phyloP scores from a whole-genome alignment of 2,888 invertebrate genomes.

The Subacronicta megacephala region DNA sequence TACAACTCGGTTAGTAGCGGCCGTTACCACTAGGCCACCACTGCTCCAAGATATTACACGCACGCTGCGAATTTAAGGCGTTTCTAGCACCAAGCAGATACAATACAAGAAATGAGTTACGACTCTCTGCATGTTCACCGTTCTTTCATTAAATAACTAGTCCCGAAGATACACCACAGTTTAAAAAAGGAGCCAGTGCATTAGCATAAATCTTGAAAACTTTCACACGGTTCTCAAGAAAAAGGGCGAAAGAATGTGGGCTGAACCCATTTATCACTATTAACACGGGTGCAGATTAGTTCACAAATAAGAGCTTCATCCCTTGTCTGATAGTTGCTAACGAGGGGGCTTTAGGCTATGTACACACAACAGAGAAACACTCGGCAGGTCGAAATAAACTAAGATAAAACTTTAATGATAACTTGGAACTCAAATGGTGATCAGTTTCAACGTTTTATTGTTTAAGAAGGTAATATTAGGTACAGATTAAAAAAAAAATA shows the following conservation, averaged over 20 bases:
- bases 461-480: too few species aligned
- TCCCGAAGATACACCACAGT: neutral
- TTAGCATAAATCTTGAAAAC: conserved; percentile 27
- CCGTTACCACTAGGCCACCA: too few species aligned
- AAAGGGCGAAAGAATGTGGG: conserved; percentile 33
- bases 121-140: too few species aligned
- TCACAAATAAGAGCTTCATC: conserved; percentile 67
- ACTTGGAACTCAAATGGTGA: too few species aligned
- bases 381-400: neutral
- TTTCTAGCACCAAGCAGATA: too few species aligned
- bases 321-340: conserved; percentile 67
- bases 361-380: conserved; percentile 36
- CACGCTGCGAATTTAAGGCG: too few species aligned
- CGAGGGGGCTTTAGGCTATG: conserved; percentile 57
- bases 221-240: conserved; percentile 24
- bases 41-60: too few species aligned
- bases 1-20: too few species aligned
- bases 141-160: neutral
- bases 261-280: conserved; percentile 65
- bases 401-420: too few species aligned
- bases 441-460: too few species aligned
- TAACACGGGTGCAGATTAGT: conserved; percentile 69
- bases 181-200: conserved; percentile 7
- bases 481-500: too few species aligned
- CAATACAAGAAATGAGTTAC: too few species aligned